Percentiles rank a stretch among this genome's conserved stretches.
Evolutionary conservation across 2,888 invertebrate species (phyloP).

Genomic region (Poecilus cupreus): DNA sequence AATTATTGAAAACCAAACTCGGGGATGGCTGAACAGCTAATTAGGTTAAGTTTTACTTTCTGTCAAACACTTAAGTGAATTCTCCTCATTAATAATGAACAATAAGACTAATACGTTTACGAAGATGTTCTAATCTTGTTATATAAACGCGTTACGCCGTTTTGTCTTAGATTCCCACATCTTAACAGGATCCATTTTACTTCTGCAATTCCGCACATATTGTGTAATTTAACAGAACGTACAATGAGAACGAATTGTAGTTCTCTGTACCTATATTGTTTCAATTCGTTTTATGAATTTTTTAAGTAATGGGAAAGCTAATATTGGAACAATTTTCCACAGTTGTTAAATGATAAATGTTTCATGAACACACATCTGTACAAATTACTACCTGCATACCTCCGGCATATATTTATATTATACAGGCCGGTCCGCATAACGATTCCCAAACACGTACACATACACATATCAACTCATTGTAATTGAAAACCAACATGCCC

Average conservation of each 20-base stretch:
- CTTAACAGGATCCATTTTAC: constrained; percentile 9
- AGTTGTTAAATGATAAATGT: too few species aligned
- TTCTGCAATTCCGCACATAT: constrained; percentile 3
- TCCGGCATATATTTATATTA: too few species aligned
- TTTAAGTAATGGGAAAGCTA: neutral
- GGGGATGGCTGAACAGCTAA: constrained; percentile 1
- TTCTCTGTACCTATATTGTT: neutral
- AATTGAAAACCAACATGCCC: too few species aligned
- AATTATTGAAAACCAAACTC: constrained; percentile 46
- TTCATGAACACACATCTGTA: too few species aligned
- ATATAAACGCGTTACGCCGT: constrained; percentile 28
- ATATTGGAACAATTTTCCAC: too few species aligned
- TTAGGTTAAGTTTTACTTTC: constrained; percentile 56
- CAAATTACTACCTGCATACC: too few species aligned
- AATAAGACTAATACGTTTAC: constrained; percentile 53
- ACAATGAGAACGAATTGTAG: neutral
- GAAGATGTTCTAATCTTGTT: constrained; percentile 26
- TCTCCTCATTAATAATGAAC: constrained; percentile 53
- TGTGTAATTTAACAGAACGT: constrained; percentile 1
- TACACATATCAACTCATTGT: too few species aligned
- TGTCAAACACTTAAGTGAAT: constrained; percentile 51
- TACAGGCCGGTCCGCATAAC: too few species aligned
- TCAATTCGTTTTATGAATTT: neutral
- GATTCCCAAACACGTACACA: too few species aligned
- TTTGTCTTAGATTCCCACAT: neutral